Base-by-base conservation (phyloP, 2,113 vertebrate genomes). In the Rhinopithecus roxellana region DNA sequence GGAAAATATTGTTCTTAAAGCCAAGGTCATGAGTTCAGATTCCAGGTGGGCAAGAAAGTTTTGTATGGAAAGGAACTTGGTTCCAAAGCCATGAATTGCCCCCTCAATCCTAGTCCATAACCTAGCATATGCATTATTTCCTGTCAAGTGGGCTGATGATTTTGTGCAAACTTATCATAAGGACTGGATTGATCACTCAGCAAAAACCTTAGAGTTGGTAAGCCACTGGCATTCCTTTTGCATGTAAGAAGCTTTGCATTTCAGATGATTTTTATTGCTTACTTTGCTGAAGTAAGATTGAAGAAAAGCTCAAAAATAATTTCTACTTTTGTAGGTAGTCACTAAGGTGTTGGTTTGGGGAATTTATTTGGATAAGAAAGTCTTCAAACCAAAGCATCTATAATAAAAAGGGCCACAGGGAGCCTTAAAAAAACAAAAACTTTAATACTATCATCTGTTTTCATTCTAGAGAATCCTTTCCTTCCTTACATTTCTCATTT, bases 401-500 rank as follows among this genome's bases (percentile, higher is more conserved):
- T 10, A 2, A 82, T 83, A 25, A 82, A 95, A 90, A 93, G 48
- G 25, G 45, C 74, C 40, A 45, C 93, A 83, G 25, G 48, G 93
- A 90, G n/a, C 5, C 38, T 7, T 59, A 59, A 78, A 78, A 75
- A 94, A 75, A 72, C 52, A 72, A 64, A 30, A 57, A 8, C 45
- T 94, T 97, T 96, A 90, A 8, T 74, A 40, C 88, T 97, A 90
- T 97, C 72, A 84, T 69, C 55, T 95, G 69, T 13, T 93, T 98
- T n/a, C 0, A 16, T 89, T 77, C 40, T 92, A 64, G 69, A 95
- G 30, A 90, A 25, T 14, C 12, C 10, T 95, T 67, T 48, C 50
- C 4, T 80, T 38, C 45, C 35, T 88, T 72, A 67, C 23, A n/a
- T 83, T 94, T 96, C 61, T 94, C 64, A n/a, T 75, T 97, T 92